Base-by-base conservation (phyloP, 2,797 vertebrate species). In the Momotus momota region DNA sequence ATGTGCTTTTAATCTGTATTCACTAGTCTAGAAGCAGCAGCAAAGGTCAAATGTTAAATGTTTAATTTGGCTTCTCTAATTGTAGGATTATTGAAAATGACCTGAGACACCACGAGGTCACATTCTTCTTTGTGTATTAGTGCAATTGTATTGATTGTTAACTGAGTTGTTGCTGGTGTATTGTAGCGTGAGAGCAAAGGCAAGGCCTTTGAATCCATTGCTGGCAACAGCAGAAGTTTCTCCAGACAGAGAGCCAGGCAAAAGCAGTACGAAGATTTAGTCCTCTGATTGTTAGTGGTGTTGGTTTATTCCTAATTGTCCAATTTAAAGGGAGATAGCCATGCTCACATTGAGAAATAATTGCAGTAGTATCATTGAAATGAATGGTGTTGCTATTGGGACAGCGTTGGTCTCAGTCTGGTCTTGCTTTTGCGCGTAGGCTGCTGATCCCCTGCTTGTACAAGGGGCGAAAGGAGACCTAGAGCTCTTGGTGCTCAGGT, bases 1-100 rank as follows among this genome's bases (percentile, higher is more conserved):
- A 7, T 25, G 5, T 70, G 31, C 14, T 83, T 90, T 58, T 90
- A 78, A 75, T 90, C 69, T 83, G 18, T 74, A 27, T 51, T 64
- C 58, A 38, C 65, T 69, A 49, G 61, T 75, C 64, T 58, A 78
- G 79, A 91, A 89, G 23, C 40, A 80, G 22, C 52, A 91, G 49
- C 38, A 81, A 61, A 83, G 51, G 72, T 91, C 51, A 91, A 74
- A 90, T 78, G 89, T 89, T 81, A 74, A 81, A 71, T 38, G 46
- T 88, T 94, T 88, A 23, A 72, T 92, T 86, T 94, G 80, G 35
- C 48, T 93, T 77, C 90, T 90, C 41, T 84, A 65, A 86, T 91
- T 72, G 48, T 33, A 45, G 58, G 40, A 83, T 88, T 67, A 89
- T 67, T 93, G 83, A 66, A 92, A 93, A 89, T 31, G 9, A 83